phyloP scores from a whole-genome alignment of 2,888 invertebrate genomes.

The Troides aeacus region DNA sequence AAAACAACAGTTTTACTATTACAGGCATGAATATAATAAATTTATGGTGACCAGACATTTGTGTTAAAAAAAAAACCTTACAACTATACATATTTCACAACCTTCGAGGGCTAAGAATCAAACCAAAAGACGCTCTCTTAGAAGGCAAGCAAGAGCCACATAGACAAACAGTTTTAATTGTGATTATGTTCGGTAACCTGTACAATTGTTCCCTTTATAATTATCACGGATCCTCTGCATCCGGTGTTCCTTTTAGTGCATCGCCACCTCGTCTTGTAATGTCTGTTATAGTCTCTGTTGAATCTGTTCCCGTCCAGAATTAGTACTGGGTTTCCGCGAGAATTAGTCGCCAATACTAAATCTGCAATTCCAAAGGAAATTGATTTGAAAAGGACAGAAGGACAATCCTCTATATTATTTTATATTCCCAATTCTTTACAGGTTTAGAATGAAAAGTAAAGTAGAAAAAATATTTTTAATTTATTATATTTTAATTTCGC shows the following conservation, averaged over 20 bases:
- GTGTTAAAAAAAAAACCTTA: too few species aligned
- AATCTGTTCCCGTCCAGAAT: slow-evolving; percentile 28
- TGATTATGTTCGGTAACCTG: slow-evolving; percentile 33
- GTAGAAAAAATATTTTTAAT: too few species aligned
- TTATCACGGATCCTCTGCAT: slow-evolving; percentile 31
- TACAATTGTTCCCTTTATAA: slow-evolving; percentile 23
- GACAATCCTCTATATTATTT: not conserved
- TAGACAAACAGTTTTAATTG: not conserved
- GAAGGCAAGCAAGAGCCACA: too few species aligned
- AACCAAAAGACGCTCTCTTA: too few species aligned
- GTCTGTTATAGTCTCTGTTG: slow-evolving; percentile 30
- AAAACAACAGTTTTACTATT: too few species aligned
- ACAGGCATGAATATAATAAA: too few species aligned
- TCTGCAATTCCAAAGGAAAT: slow-evolving; percentile 4
- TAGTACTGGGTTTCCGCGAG: slow-evolving; percentile 32
- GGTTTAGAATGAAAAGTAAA: too few species aligned
- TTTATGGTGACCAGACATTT: too few species aligned
- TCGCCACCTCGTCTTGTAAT: slow-evolving; percentile 32
- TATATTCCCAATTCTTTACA: too few species aligned
- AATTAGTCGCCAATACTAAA: slow-evolving; percentile 23
- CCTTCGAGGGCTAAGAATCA: too few species aligned
- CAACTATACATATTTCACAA: too few species aligned
- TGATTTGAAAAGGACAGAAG: not conserved
- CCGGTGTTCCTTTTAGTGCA: slow-evolving; percentile 32
- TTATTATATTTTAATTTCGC: too few species aligned